phyloP scores from a whole-genome alignment of 2,888 invertebrate species.

The Microctonus brassicae region DNA sequence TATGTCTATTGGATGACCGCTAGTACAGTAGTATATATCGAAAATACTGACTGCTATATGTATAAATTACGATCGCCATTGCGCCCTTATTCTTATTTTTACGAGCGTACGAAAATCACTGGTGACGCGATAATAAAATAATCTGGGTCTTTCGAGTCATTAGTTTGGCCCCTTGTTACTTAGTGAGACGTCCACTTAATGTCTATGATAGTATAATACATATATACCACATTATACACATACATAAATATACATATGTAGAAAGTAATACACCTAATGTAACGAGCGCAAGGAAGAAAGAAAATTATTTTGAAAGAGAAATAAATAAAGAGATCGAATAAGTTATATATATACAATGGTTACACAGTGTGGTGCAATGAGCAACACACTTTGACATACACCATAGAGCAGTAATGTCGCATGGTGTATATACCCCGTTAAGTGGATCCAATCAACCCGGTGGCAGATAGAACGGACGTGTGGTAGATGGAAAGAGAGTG shows the following conservation, averaged over 20 bases:
- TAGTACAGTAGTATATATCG: slow-evolving; percentile 15
- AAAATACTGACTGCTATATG: slow-evolving; percentile 15
- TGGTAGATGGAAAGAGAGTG: slow-evolving; percentile 33
- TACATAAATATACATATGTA: slow-evolving; percentile 42
- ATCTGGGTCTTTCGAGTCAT: slow-evolving; percentile 69
- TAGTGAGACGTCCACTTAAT: slow-evolving; percentile 62
- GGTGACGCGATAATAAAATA: slow-evolving; percentile 69
- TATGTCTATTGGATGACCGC: slow-evolving; percentile 26
- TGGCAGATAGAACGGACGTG: slow-evolving; percentile 53
- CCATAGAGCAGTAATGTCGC: slow-evolving; percentile 67
- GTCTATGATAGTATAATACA: slow-evolving; percentile 33
- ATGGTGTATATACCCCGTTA: slow-evolving; percentile 64
- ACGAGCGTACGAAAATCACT: slow-evolving; percentile 61
- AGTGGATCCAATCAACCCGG: slow-evolving; percentile 69
- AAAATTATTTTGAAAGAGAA: slow-evolving; percentile 7
- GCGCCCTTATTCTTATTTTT: slow-evolving; percentile 33
- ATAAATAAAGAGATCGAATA: background rate
- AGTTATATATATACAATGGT: slow-evolving; percentile 20
- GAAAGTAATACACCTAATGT: background rate
- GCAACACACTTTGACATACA: slow-evolving; percentile 60
- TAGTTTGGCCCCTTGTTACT: slow-evolving; percentile 66
- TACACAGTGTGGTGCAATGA: slow-evolving; percentile 40
- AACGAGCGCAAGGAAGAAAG: background rate
- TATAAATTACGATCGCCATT: slow-evolving; percentile 8
- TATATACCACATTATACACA: background rate